A percentile compares a stretch with the other conserved stretches of the same genome.
These are phyloP conservation scores for Coelogynopora nodosa DNA, from an alignment of 2,888 invertebrate genomes.

Conservation along the genomic window DNA sequence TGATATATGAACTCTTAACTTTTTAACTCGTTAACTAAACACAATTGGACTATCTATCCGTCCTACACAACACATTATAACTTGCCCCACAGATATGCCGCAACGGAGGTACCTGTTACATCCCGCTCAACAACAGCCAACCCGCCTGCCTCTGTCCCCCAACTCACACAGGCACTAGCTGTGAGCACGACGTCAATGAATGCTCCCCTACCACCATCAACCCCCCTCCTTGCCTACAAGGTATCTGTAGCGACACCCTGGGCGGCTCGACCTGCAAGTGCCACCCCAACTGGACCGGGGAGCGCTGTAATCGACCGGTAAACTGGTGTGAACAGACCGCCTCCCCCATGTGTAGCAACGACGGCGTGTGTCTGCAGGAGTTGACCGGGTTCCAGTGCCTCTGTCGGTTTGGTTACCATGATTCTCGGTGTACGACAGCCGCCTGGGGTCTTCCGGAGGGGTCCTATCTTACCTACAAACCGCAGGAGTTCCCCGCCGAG, in stretches of 20 bases:
- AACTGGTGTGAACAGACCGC: constrained; percentile 70
- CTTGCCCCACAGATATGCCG: constrained; percentile 72
- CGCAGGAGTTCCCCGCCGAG: constrained; percentile 73
- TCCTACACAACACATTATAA: too few relatives aligned
- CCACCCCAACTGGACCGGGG: constrained; percentile 44
- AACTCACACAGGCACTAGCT: constrained; percentile 82
- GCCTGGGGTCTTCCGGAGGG: constrained; percentile 81
- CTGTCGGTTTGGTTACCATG: constrained; percentile 77
- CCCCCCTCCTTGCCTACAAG: constrained; percentile 72
- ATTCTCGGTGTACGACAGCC: constrained; percentile 81
- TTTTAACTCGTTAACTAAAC: neutral
- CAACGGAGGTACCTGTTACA: constrained; percentile 85
- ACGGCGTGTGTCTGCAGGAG: constrained; percentile 65
- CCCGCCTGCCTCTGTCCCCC: constrained; percentile 86
- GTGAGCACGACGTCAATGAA: constrained; percentile 78
- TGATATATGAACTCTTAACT: too few relatives aligned
- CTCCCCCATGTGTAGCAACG: constrained; percentile 73
- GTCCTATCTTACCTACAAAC: constrained; percentile 65
- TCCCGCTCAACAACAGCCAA: constrained; percentile 66
- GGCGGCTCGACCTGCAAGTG: constrained; percentile 45
- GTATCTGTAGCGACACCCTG: constrained; percentile 67
- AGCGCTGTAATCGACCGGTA: constrained; percentile 42
- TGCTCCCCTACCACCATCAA: constrained; percentile 75
- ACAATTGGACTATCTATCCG: neutral
- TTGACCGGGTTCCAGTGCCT: constrained; percentile 69